Conservation (phyloP, 2,113 vertebrate genomes). For the Pterocles gutturalis region DNA sequence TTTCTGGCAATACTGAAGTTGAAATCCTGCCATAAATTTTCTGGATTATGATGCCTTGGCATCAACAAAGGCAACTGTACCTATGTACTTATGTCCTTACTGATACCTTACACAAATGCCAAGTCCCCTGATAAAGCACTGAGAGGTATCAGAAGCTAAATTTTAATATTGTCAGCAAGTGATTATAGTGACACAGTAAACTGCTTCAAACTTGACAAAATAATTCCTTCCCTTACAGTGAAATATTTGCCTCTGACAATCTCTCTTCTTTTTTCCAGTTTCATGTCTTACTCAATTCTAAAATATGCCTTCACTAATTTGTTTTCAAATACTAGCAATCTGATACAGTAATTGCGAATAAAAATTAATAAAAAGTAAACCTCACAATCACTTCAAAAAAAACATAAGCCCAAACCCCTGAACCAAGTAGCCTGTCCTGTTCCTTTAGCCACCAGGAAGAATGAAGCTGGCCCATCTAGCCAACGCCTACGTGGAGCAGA, state of each 20-base stretch:
- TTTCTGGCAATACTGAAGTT: constrained; percentile 71
- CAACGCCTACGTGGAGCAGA: background rate
- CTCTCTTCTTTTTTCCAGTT: background rate
- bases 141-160: constrained; percentile 3
- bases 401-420: background rate
- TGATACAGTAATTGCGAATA: background rate
- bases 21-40: constrained; percentile 74
- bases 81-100: constrained; percentile 57
- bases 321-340: background rate
- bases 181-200: constrained; percentile 27
- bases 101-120: constrained; percentile 63
- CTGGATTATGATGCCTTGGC: constrained; percentile 74
- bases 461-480: background rate
- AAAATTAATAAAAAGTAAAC: background rate
- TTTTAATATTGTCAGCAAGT: constrained; percentile 14
- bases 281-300: background rate
- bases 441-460: background rate
- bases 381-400: background rate
- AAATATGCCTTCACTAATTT: background rate
- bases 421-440: background rate
- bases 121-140: constrained; percentile 51
- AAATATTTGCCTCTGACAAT: background rate
- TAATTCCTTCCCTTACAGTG: constrained; percentile 8
- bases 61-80: constrained; percentile 54
- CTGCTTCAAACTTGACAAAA: background rate